phyloP scores from a whole-genome alignment of 2,888 invertebrate species.

The Acheta domesticus region DNA sequence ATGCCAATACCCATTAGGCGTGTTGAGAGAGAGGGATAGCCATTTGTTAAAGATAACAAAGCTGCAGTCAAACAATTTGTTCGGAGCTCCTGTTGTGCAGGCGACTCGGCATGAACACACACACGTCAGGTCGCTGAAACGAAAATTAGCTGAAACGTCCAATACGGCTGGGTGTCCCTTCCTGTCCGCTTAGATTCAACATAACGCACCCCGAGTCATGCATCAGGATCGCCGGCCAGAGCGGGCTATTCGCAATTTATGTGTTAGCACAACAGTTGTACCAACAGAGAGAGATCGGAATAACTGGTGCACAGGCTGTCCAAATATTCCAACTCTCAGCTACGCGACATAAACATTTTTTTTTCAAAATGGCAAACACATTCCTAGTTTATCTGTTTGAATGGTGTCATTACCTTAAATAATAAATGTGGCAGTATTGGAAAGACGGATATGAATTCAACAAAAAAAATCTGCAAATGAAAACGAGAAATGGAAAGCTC shows the following conservation, averaged over 20 bases:
- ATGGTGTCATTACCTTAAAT: too few relatives aligned
- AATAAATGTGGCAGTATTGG: too few relatives aligned
- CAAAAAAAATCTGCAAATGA: too few relatives aligned
- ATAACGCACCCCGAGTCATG: background rate
- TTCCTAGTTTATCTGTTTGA: too few relatives aligned
- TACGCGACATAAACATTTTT: too few relatives aligned
- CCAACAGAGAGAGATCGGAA: background rate
- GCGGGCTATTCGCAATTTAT: background rate
- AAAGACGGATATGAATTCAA: too few relatives aligned
- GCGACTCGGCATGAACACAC: background rate
- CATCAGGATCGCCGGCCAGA: background rate
- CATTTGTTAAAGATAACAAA: background rate
- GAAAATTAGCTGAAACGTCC: background rate
- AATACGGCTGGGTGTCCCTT: background rate
- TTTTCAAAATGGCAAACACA: too few relatives aligned
- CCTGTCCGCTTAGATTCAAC: background rate
- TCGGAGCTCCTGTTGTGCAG: background rate
- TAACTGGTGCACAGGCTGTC: background rate
- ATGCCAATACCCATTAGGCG: slow-evolving; percentile 11
- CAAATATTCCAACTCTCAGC: background rate
- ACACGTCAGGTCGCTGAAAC: background rate
- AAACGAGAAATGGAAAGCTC: too few relatives aligned
- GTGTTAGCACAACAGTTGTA: slow-evolving; percentile 8
- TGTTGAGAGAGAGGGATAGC: background rate
- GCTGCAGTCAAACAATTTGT: background rate